Base-by-base conservation (phyloP, 2,888 invertebrate species). In the Nephrotoma appendiculata region DNA sequence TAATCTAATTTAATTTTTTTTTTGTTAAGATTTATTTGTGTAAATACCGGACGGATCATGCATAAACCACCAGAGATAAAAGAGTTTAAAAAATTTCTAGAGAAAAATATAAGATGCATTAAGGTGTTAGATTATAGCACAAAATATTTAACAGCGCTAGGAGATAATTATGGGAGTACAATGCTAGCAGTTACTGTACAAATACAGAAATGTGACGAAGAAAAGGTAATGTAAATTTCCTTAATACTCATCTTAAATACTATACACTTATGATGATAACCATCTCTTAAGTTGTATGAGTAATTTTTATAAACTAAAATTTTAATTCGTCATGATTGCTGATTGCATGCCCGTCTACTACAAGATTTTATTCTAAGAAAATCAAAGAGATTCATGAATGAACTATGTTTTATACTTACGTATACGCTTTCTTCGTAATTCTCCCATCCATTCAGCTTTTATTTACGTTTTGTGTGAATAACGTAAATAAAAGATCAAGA, bases 101-200 rank as follows among this genome's bases (percentile, higher is more conserved):
- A 90, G 31, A 89, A 90, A 6, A 87, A 90, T 87, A 88, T 91
- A 41, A 88, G 89, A 9, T 89, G 89, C 7, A 88, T 87, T 0
- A 89, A 89, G 87, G 88, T 93, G 1, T 87, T 91, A 1, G 90
- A 92, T 0, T 91, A 92, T 87, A 89, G 90, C 15, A 91, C 90
- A 9, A 90, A 90, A 15, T 90, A 90, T 87, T 89, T 93, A n/a
- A 93, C 93, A 9, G 92, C 92, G 19, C 92, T 93, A 0, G 94
- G 94, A 0, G 94, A 94, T 88, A 94, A 94, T 89, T 94, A 94
- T 89, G 94, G 94, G 2, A 94, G 94, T 88, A 91, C 93, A 0
- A 94, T 94, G 90, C 88, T 94, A 0, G 91, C 92, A 0, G 88
- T 92, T 3, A 88, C 88, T 42, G 90, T 92, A 0, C 90, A 89